Conservation (phyloP, 2,113 vertebrate species). For the Leiothrix lutea region DNA sequence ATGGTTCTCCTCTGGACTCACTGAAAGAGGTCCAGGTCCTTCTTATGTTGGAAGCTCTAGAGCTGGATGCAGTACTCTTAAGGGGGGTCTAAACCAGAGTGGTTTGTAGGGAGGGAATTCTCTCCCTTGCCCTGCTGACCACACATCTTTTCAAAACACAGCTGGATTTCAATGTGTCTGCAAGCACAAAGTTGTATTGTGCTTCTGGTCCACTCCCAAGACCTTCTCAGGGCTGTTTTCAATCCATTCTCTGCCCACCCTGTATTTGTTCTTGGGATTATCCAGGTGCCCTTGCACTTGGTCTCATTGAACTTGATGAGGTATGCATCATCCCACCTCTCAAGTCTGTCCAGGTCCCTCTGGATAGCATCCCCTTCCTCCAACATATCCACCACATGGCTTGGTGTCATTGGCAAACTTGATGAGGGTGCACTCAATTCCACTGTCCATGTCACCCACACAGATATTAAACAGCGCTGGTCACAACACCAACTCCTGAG, state of each 20-base stretch:
- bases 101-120: background rate
- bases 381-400: rapidly evolving
- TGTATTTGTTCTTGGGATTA: background rate
- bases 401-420: background rate
- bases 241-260: background rate
- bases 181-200: background rate
- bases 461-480: rapidly evolving
- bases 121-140: background rate
- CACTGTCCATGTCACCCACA: rapidly evolving
- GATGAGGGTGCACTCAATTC: background rate
- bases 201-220: background rate
- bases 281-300: background rate
- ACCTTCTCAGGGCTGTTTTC: background rate
- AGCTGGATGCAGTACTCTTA: background rate
- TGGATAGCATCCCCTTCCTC: background rate
- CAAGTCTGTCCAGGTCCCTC: background rate
- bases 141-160: background rate
- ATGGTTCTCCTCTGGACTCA: background rate
- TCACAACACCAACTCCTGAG: background rate
- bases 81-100: background rate
- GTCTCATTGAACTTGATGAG: background rate
- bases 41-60: background rate
- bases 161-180: background rate
- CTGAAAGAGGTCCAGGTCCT: background rate
- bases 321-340: background rate